Percentiles rank a stretch among this genome's conserved stretches.
Conservation (phyloP, 1,140 invertebrate genomes). For the Ips typographus region DNA sequence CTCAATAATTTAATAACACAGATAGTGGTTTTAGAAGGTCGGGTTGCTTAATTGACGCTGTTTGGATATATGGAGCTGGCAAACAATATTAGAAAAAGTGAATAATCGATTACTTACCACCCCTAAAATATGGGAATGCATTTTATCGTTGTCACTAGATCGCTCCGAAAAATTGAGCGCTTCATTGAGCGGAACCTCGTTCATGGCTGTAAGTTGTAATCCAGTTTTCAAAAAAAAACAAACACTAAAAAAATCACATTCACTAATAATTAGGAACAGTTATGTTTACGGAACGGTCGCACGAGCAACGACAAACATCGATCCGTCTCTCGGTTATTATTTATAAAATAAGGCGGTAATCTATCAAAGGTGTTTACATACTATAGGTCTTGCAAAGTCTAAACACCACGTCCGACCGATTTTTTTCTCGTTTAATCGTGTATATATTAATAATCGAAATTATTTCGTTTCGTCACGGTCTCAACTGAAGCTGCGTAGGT, state of each 20-base stretch:
- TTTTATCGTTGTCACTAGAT: not conserved
- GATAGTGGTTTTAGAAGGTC: too few species aligned
- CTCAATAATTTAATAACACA: too few species aligned
- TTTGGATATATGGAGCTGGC: too few species aligned
- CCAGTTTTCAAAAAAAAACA: not conserved
- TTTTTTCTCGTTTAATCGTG: not conserved
- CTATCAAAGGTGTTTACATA: slow-evolving; percentile 1
- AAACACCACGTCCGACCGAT: not conserved
- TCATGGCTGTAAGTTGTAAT: not conserved
- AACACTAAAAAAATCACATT: not conserved
- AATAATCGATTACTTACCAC: not conserved
- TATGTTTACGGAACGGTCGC: not conserved
- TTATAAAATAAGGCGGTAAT: slow-evolving; percentile 1
- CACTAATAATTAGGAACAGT: too few species aligned
- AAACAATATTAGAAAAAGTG: too few species aligned
- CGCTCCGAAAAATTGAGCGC: slow-evolving; percentile 1
- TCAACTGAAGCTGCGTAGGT: not conserved
- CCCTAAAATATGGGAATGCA: not conserved
- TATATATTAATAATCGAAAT: too few species aligned
- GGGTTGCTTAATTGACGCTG: too few species aligned
- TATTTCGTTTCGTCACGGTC: too few species aligned
- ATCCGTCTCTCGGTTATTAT: not conserved
- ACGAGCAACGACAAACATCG: not conserved
- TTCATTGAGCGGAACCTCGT: not conserved
- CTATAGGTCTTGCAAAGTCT: not conserved